Evolutionary conservation across 2,113 vertebrate genomes (phyloP), one percentile per base, ranked within the genome.

Genomic region (Sarotherodon lohbergeri): DNA sequence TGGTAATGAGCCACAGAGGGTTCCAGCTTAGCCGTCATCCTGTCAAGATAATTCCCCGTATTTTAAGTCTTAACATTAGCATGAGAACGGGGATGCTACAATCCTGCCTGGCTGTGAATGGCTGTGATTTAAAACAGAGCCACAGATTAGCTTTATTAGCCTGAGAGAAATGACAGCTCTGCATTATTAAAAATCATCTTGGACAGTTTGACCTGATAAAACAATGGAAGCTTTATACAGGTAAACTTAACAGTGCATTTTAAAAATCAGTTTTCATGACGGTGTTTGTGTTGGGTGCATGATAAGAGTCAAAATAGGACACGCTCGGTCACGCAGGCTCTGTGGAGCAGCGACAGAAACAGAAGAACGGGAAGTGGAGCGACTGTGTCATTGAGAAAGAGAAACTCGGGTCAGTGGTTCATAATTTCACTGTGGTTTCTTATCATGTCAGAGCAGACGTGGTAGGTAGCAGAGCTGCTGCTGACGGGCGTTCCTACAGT

Each of bases 231-330:
- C 68, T 27, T 73, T 29, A 10, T 7, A 46, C 14, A 17, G 41
- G 41, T 16, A 27, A 27, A 24, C 7, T 19, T 63, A 19, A 63
- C 16, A 7, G 61, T n/a, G 59, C 2, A 10, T 61, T 34, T 34
- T 17, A 4, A 50, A 17, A n/a, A 9, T n/a, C 19, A 6, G 16
- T 10, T 59, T 1, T 34, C 9, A 3, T 41, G 34, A 14, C 6
- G 6, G 34, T 24, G 32, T 22, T 66, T 68, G 34, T 5, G 34
- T 24, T 24, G 39, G 66, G 71, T 50, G 43, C 43, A 5, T 5
- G 22, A 6, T 68, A 2, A 54, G 32, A n/a, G 24, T 13, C 7
- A 0, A 66, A 7, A 19, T 0, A 34, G 16, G 22, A 16, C 76
- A 2, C 29, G 22, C 14, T 17, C 5, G 19, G 2, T 11, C 3